Base-by-base conservation (phyloP, 1,140 invertebrate genomes). In the Bombus sibiricus region DNA sequence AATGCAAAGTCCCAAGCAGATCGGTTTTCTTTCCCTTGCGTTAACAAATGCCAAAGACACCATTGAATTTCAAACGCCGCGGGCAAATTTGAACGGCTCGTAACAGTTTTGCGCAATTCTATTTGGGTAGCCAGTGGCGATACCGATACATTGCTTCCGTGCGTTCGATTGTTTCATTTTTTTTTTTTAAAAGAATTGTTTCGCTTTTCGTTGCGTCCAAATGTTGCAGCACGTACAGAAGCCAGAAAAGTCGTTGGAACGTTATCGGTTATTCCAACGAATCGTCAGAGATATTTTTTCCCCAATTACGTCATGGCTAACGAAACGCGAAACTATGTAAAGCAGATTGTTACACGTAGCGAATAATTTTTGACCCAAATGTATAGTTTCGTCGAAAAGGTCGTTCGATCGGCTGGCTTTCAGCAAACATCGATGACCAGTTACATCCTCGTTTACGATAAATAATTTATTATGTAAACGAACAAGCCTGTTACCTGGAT, bases 391-490 rank as follows among this genome's bases (percentile, higher is more conserved):
- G 9, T 41, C 1, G 75, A 64, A 77, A 41, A 15, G 41, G 47
- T 69, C 37, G 68, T 43, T 32, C 59, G 57, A 34, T 15, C 3
- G 18, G 9, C 37, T 10, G 5, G 47, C 47, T 59, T 18, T 6
- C 2, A 59, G 34, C 47, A 39, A 34, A 28, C 34, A 37, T 39
- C 47, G 34, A 25, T 34, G 32, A 13, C 34, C 3, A 1, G 74
- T 32, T 57, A 13, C 47, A 13, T 10, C 53, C 12, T 37, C 74
- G 47, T 72, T 57, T 15, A 53, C 77, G 41, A 68, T 47, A 47
- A 79, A 79, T 79, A 79, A 79, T 79, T 79, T 53, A 78, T 68
- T 79, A 68, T 10, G 41, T 37, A 68, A 68, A 68, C 62, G 64
- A 66, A 79, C 41, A 32, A 53, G 32, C 62, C 32, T 32, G 41